Evolutionary conservation across 1,140 invertebrate genomes (phyloP).

Genomic region (Drosophila equinoxialis): DNA sequence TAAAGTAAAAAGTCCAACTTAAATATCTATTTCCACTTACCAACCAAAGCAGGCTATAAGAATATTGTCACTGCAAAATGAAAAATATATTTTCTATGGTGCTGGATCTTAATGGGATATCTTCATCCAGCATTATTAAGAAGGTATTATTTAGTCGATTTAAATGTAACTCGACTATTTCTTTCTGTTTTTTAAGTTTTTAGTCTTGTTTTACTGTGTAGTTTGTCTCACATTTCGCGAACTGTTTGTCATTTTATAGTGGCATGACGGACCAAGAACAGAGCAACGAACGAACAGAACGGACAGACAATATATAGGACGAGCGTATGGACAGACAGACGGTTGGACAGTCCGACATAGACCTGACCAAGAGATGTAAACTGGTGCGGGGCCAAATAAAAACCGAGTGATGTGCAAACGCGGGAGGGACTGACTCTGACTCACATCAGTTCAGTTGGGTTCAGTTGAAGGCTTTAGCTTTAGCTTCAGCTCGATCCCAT

Average conservation of each 20-base stretch:
- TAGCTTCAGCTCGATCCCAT: slow-evolving; percentile 51
- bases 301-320: slow-evolving; percentile 25
- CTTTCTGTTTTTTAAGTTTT: slow-evolving; percentile 20
- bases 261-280: slow-evolving; percentile 57
- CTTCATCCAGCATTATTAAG: too few relatives aligned
- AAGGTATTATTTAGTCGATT: not conserved
- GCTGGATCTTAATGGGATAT: too few relatives aligned
- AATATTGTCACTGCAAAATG: too few relatives aligned
- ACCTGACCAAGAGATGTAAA: not conserved
- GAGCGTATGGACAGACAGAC: slow-evolving; percentile 42
- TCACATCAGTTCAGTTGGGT: slow-evolving; percentile 35
- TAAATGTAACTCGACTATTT: slow-evolving; percentile 28
- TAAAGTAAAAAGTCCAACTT: not conserved
- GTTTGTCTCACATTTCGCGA: slow-evolving; percentile 44
- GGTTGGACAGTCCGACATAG: slow-evolving; percentile 11
- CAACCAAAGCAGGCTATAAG: too few relatives aligned
- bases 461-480: slow-evolving; percentile 31
- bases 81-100: too few relatives aligned
- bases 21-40: not conserved
- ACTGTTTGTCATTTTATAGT: slow-evolving; percentile 72
- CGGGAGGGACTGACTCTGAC: slow-evolving; percentile 53
- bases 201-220: slow-evolving; percentile 24
- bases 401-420: slow-evolving; percentile 23
- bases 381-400: slow-evolving; percentile 9
- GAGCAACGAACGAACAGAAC: slow-evolving; percentile 39